Base-by-base conservation (phyloP, 2,113 vertebrate species). In the Eulemur macaco region DNA sequence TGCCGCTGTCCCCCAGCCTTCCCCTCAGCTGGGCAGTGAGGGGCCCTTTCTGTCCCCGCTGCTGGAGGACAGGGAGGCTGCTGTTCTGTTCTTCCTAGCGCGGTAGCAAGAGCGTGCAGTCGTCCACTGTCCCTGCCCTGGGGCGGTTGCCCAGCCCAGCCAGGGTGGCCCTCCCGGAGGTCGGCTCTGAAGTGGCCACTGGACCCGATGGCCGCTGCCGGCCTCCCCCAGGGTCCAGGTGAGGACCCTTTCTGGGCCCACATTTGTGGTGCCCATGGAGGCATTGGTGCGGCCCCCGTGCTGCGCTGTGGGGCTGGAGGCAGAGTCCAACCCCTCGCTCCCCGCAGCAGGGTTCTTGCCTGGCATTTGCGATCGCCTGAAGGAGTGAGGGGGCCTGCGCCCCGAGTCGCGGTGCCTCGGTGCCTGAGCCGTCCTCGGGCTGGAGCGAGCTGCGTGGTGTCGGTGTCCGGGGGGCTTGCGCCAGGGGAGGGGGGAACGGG, bases 361-460 rank as follows among this genome's bases (percentile, higher is more conserved):
- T 21, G 18, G 6, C 69, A 27, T 14, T 0, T 27, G 69, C 23
- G 3, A 4, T 3, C 6, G 2, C 8, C 23, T 15, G 14, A 37
- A 58, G 90, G 58, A 42, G 21, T 0, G 18, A 47, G 27, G 15
- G 15, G 39, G 50, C 39, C 68, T 47, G 0, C 2, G 6, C 47
- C 21, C 6, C 23, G 13, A 8, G 31, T 47, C 86, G 14, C 2
- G 0, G 34, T 5, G 15, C 91, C 50, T 89, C 11, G 60, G 39
- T 37, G 37, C 14, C 4, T 37, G 39, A 73, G 80, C 20, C 42
- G 8, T 47, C 73, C 27, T 76, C 8, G 73, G 25, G 69, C 12
- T 2, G 5, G 69, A 73, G 39, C 9, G 3, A 60, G 68, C 71
- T 84, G 52, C 31, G 77, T 1, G 34, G 69, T 25, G 18, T 17